Evolutionary conservation across 2,888 invertebrate genomes (phyloP).

Genomic region (Chaetogeoica ovagalla): DNA sequence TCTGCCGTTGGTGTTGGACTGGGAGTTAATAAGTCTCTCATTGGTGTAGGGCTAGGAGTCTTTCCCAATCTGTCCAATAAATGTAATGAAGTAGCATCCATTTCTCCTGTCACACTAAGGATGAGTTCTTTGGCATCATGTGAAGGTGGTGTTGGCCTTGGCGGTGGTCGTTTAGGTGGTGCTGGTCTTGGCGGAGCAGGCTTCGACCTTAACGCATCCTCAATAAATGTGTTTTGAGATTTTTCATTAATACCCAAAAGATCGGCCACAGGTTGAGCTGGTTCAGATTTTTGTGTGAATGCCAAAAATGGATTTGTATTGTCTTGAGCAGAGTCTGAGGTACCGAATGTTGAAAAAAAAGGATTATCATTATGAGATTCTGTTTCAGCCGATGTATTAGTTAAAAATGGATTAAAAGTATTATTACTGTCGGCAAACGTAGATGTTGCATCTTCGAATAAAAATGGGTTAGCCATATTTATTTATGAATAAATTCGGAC

Average conservation of each 20-base stretch:
- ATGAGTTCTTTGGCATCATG: slow-evolving; percentile 84
- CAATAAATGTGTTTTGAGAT: not conserved
- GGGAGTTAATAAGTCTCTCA: slow-evolving; percentile 79
- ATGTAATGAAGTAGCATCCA: slow-evolving; percentile 85
- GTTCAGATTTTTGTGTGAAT: slow-evolving; percentile 50
- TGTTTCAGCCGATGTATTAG: slow-evolving; percentile 57
- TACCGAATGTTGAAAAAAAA: slow-evolving; percentile 62
- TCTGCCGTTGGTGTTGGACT: slow-evolving; percentile 70
- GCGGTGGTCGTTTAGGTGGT: slow-evolving; percentile 58
- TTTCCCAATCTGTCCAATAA: slow-evolving; percentile 80
- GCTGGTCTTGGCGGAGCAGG: slow-evolving; percentile 42
- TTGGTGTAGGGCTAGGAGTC: slow-evolving; percentile 84
- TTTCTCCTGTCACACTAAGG: slow-evolving; percentile 81
- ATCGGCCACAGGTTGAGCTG: slow-evolving; percentile 25
- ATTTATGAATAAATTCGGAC: slow-evolving; percentile 67
- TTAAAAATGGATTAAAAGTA: slow-evolving; percentile 71
- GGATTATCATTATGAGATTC: slow-evolving; percentile 68
- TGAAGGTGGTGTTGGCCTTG: slow-evolving; percentile 67
- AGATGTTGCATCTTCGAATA: slow-evolving; percentile 70
- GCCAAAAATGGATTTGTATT: slow-evolving; percentile 67
- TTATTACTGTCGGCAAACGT: slow-evolving; percentile 63
- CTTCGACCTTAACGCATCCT: slow-evolving; percentile 30
- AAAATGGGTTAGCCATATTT: slow-evolving; percentile 65
- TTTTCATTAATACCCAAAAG: slow-evolving; percentile 37
- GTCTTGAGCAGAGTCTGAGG: slow-evolving; percentile 57